A percentile compares a stretch with the other conserved stretches of the same genome.
These are phyloP conservation scores for Opisthograptis luteolata DNA, from an alignment of 2,888 invertebrate species.

Conservation along the genomic window DNA sequence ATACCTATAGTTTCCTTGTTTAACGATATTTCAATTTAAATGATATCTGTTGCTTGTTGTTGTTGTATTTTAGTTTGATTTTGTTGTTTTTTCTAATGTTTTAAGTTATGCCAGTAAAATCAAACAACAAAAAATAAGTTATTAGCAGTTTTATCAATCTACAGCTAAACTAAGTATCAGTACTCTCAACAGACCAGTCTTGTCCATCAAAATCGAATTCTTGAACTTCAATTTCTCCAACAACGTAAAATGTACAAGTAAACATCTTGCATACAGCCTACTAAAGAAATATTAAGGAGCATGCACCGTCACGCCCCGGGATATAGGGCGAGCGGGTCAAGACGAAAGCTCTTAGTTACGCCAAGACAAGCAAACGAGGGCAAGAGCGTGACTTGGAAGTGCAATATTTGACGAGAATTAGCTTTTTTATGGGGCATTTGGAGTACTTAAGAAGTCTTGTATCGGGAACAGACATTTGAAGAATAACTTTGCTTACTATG, in stretches of 20 bases:
- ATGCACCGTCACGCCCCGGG: conserved; percentile 58
- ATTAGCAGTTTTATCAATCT: no score
- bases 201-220: no score
- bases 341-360: conserved; percentile 73
- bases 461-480: neutral
- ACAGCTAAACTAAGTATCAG: no score
- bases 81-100: no score
- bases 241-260: conserved; percentile 12
- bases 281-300: conserved; percentile 46
- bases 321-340: conserved; percentile 71
- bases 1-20: no score
- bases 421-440: conserved; percentile 2
- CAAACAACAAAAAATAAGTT: no score
- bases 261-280: conserved; percentile 11
- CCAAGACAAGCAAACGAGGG: conserved; percentile 59
- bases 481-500: no score
- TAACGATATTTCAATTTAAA: no score
- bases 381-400: conserved; percentile 54
- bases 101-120: no score
- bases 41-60: no score
- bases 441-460: neutral
- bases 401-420: conserved; percentile 23
- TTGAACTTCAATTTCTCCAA: neutral
- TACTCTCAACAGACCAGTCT: no score
- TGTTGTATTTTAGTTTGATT: no score